phyloP scores from a whole-genome alignment of 2,113 vertebrate species.

The Leucoraja erinaceus region DNA sequence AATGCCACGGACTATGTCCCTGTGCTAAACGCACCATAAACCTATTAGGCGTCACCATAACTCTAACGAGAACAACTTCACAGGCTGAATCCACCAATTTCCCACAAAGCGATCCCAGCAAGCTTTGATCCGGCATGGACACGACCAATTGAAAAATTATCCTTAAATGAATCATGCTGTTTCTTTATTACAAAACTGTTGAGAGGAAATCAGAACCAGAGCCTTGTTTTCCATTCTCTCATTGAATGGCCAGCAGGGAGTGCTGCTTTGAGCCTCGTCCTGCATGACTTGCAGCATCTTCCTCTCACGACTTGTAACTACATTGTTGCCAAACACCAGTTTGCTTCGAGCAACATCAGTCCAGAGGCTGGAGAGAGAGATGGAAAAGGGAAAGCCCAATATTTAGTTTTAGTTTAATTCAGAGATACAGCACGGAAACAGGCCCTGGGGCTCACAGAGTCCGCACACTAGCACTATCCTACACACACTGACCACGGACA shows the following conservation, averaged over 20 bases:
- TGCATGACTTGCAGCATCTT: not conserved
- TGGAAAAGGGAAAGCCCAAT: not conserved
- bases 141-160: not conserved
- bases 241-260: not conserved
- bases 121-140: not conserved
- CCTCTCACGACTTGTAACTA: not conserved
- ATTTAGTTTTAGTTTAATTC: too few species aligned
- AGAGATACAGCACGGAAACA: too few species aligned
- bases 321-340: not conserved
- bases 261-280: not conserved
- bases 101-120: too few species aligned
- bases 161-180: not conserved
- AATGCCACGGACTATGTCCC: not conserved
- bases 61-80: not conserved
- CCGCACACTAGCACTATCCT: too few species aligned
- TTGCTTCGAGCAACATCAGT: not conserved
- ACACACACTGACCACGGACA: too few species aligned
- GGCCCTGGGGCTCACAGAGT: too few species aligned
- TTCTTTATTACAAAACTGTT: not conserved
- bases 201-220: not conserved
- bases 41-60: not conserved
- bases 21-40: not conserved
- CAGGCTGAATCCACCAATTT: not conserved
- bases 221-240: constrained; percentile 1
- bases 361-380: not conserved